Percentiles rank a stretch among this genome's conserved stretches.
Conservation (phyloP, 1,140 invertebrate genomes). For the Brachionus manjavacas region DNA sequence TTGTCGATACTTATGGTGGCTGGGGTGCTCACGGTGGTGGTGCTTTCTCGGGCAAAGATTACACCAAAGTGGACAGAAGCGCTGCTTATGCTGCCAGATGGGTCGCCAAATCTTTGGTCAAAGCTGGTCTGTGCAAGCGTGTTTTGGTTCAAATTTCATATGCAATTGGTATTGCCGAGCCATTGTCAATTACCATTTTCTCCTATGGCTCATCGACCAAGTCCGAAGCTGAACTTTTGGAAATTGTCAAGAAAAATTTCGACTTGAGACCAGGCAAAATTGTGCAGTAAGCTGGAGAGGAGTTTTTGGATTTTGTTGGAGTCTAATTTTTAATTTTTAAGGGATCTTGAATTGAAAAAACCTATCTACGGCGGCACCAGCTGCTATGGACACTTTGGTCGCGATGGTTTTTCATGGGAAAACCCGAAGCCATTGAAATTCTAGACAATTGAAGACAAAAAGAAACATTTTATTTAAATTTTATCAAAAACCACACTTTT, state of each 20-base stretch:
- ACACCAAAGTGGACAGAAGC: slow-evolving; percentile 87
- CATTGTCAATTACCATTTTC: slow-evolving; percentile 91
- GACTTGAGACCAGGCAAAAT: slow-evolving; percentile 94
- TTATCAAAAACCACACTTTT: background rate
- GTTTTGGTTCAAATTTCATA: slow-evolving; percentile 82
- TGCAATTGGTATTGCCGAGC: slow-evolving; percentile 89
- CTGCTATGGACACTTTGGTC: slow-evolving; percentile 95
- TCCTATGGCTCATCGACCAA: slow-evolving; percentile 90
- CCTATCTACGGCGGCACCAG: slow-evolving; percentile 97
- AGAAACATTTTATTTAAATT: background rate
- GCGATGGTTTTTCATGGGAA: slow-evolving; percentile 93
- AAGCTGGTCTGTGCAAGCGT: slow-evolving; percentile 77
- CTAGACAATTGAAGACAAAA: background rate
- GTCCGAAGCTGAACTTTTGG: slow-evolving; percentile 78
- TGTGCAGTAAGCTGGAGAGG: slow-evolving; percentile 68
- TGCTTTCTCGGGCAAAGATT: slow-evolving; percentile 91
- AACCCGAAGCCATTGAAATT: slow-evolving; percentile 75
- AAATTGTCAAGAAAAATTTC: slow-evolving; percentile 91
- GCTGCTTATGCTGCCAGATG: slow-evolving; percentile 92
- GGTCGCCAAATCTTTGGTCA: slow-evolving; percentile 89
- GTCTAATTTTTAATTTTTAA: background rate
- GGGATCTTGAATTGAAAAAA: slow-evolving; percentile 79
- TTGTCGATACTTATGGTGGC: slow-evolving; percentile 94
- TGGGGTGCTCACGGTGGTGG: slow-evolving; percentile 96
- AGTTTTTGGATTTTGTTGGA: background rate